Conservation (phyloP, 2,797 vertebrate genomes). For the Smutsia gigantea region DNA sequence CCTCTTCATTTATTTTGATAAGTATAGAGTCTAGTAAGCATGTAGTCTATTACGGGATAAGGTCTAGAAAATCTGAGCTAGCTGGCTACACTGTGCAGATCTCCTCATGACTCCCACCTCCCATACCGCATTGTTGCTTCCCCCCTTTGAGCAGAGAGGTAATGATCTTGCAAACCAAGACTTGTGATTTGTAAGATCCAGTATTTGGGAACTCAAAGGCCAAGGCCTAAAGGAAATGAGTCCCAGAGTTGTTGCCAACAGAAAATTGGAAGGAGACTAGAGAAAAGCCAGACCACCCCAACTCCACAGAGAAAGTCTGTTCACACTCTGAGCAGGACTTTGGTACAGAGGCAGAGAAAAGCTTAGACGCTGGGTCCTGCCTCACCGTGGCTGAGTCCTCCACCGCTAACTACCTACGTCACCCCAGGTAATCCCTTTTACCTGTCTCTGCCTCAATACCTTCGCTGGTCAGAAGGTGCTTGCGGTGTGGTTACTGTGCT, state of each 20-base stretch:
- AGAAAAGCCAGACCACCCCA: neutral
- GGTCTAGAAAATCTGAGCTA: neutral
- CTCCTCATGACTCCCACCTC: neutral
- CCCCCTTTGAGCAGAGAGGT: neutral
- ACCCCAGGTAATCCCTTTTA: neutral
- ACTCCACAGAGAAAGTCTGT: neutral
- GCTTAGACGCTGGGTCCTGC: neutral
- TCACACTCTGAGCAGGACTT: neutral
- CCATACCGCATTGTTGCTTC: neutral
- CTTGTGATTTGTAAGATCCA: neutral
- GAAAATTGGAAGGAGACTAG: neutral
- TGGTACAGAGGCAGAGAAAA: neutral
- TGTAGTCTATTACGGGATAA: neutral
- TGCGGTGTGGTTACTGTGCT: no score
- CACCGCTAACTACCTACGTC: neutral
- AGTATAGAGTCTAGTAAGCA: neutral
- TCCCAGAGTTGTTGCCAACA: slow-evolving; percentile 1
- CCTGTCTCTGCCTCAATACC: neutral
- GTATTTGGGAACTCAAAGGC: neutral
- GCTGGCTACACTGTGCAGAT: neutral
- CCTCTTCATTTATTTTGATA: neutral
- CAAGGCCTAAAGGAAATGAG: neutral
- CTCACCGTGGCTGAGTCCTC: neutral
- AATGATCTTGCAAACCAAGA: neutral
- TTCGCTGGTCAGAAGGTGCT: neutral